These are phyloP conservation scores for Philopotamus ludificatus DNA, from an alignment of 1,140 invertebrate species.

Conservation along the genomic window DNA sequence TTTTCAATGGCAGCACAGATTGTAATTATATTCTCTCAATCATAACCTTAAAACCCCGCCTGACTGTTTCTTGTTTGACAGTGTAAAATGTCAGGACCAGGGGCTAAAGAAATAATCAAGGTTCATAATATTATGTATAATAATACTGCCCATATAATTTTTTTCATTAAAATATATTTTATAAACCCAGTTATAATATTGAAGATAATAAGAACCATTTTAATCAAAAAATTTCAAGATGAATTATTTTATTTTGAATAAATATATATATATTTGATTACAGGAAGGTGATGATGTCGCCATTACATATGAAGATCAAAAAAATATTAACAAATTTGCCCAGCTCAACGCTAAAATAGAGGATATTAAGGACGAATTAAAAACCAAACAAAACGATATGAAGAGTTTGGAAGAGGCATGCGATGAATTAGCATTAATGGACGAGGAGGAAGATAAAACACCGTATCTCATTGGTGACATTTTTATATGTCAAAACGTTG, in stretches of 20 bases:
- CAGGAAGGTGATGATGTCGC: slow-evolving; percentile 85
- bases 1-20: too few relatives aligned
- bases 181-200: too few relatives aligned
- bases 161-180: not conserved
- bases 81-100: too few relatives aligned
- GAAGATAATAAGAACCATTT: too few relatives aligned
- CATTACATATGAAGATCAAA: slow-evolving; percentile 95
- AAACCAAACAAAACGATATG: slow-evolving; percentile 84
- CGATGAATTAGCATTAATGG: slow-evolving; percentile 79
- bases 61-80: too few relatives aligned
- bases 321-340: slow-evolving; percentile 97
- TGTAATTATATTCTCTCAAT: too few relatives aligned
- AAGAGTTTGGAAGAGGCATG: slow-evolving; percentile 91
- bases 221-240: too few relatives aligned
- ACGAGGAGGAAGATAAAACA: slow-evolving; percentile 76
- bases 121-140: too few relatives aligned
- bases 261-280: slow-evolving; percentile 10
- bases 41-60: too few relatives aligned
- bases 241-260: too few relatives aligned
- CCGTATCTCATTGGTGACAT: slow-evolving; percentile 89
- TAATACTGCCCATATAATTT: not conserved
- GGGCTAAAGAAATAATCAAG: too few relatives aligned
- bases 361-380: slow-evolving; percentile 89
- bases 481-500: slow-evolving; percentile 75
- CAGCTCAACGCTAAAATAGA: slow-evolving; percentile 88